Evolutionary conservation across 2,797 vertebrate genomes (phyloP).

Genomic region (Ctenopoma multispine): DNA sequence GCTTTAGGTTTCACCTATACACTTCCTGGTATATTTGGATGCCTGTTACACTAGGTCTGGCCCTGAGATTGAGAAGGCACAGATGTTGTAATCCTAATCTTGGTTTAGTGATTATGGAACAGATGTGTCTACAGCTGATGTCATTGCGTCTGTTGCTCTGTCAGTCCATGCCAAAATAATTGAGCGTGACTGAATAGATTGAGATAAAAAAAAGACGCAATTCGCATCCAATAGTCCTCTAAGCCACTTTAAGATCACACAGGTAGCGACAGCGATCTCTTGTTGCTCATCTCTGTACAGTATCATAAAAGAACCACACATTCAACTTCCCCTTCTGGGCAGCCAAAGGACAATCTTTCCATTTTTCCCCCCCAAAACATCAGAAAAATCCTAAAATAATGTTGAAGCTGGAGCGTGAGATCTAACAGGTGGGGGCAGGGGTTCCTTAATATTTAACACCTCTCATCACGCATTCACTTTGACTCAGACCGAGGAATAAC

Average conservation of each 20-base stretch:
- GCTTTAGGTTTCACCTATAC: neutral
- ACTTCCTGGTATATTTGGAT: neutral
- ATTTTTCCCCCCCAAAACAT: slow-evolving; percentile 35
- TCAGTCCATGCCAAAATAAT: slow-evolving; percentile 18
- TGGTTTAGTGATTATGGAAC: slow-evolving; percentile 8
- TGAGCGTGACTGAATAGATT: neutral
- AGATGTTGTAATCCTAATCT: slow-evolving; percentile 27
- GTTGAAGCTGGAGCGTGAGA: slow-evolving; percentile 16
- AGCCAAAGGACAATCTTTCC: slow-evolving; percentile 38
- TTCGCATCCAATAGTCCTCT: slow-evolving; percentile 12
- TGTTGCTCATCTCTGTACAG: slow-evolving; percentile 1
- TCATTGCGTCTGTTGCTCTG: neutral
- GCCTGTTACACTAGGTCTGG: slow-evolving; percentile 11
- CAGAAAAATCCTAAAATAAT: slow-evolving; percentile 49
- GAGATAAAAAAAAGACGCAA: neutral
- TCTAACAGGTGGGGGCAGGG: slow-evolving; percentile 27
- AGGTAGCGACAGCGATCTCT: slow-evolving; percentile 23
- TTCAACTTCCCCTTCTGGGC: slow-evolving; percentile 43
- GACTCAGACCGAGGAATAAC: slow-evolving; percentile 62
- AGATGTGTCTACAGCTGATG: neutral
- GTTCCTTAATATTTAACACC: slow-evolving; percentile 73
- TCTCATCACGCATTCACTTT: slow-evolving; percentile 79
- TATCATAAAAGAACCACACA: slow-evolving; percentile 52
- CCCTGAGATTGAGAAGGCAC: neutral
- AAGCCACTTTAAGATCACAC: slow-evolving; percentile 33